Base-by-base conservation (phyloP, 1,140 invertebrate genomes). In the Sarcophaga bullata region DNA sequence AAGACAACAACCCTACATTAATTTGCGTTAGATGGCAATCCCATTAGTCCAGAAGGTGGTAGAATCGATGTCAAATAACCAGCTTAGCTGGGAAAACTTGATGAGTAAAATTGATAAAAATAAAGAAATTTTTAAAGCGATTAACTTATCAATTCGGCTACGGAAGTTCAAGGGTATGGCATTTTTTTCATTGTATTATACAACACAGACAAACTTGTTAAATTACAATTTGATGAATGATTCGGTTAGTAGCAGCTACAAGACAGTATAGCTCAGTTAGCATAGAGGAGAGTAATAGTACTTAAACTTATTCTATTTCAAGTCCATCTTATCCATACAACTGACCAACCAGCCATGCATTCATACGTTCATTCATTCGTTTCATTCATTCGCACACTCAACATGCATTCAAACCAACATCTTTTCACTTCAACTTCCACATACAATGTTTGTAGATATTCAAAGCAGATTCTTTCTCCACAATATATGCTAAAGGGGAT, bases 241-340 rank as follows among this genome's bases (percentile, higher is more conserved):
- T 19, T 25, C 17, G 62, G 62, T 25, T 68, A 68, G n/a, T 68
- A 19, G 7, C n/a, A 68, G 9, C n/a, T 9, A 68, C 9, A 68
- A 6, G 8, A 68, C 62, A 5, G n/a, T 17, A 17, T 17, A 62
- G 5, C 15, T n/a, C 25, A 13, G 11, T 58, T n/a, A 6, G 54
- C 15, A 58, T 2, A 4, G 15, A 58, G 15, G 13, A 7, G 13
- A 3, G 52, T 6, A 13, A 37, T 37, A 13, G 13, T n/a, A 15
- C 54, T 58, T 37, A 37, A 37, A 58, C 54, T 58, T 58, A n/a
- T 68, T 68, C 62, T 68, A 68, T 25, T 68, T 68, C n/a, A 68
- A 68, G 62, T 68, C 62, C 62, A 68, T 68, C 62, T 68, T 25
- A 25, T 68, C 62, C 62, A 68, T 68, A 10, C 17, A 68, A 19